phyloP scores from a whole-genome alignment of 2,888 invertebrate genomes.

The Atethmia centrago region DNA sequence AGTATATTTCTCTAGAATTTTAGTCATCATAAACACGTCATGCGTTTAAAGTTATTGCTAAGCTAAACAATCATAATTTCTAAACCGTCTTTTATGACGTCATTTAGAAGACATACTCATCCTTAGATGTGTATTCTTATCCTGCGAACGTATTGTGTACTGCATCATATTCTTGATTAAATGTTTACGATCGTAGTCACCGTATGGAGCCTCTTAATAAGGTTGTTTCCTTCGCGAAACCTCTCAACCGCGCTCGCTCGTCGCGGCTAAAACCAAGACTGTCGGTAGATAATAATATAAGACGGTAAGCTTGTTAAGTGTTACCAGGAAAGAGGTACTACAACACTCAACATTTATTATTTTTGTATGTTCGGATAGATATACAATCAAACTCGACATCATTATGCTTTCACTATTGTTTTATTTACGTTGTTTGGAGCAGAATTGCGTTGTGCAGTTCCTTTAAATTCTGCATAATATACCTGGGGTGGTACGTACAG shows the following conservation, averaged over 20 bases:
- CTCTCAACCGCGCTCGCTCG: slow-evolving; percentile 58
- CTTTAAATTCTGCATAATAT: background rate
- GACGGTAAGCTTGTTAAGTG: slow-evolving; percentile 67
- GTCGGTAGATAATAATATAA: slow-evolving; percentile 65
- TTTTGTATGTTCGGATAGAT: slow-evolving; percentile 23
- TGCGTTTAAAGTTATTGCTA: background rate
- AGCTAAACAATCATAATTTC: slow-evolving; percentile 20
- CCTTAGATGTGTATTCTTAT: slow-evolving; percentile 39
- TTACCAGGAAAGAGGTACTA: slow-evolving; percentile 48
- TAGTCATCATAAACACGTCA: slow-evolving; percentile 20
- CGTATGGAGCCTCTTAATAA: slow-evolving; percentile 61
- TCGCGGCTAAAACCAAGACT: slow-evolving; percentile 58
- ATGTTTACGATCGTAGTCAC: slow-evolving; percentile 64
- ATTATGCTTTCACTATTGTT: slow-evolving; percentile 7
- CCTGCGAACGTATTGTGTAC: slow-evolving; percentile 27
- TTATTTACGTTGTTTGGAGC: slow-evolving; percentile 1
- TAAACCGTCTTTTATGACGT: slow-evolving; percentile 34
- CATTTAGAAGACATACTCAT: slow-evolving; percentile 29
- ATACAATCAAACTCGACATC: slow-evolving; percentile 5
- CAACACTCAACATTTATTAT: slow-evolving; percentile 47
- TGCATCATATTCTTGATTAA: slow-evolving; percentile 63
- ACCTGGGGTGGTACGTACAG: background rate
- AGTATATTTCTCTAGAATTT: background rate
- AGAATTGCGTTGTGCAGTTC: background rate
- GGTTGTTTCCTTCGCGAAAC: slow-evolving; percentile 66